Conservation (phyloP, 2,797 vertebrate species). For the Euthynnus affinis region DNA sequence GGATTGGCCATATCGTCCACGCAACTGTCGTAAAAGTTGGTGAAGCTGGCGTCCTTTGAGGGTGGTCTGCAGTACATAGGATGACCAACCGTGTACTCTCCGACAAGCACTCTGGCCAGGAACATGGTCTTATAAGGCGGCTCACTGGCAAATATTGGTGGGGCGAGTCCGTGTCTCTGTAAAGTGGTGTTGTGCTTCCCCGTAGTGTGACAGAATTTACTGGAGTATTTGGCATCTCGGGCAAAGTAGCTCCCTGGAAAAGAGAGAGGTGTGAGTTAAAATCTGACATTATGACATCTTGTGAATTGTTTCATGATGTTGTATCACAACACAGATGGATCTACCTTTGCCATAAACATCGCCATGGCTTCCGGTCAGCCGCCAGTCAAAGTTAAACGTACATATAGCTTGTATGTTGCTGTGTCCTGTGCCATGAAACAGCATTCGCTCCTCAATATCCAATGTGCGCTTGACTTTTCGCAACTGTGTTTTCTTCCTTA, state of each 20-base stretch:
- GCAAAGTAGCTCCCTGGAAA: conserved; percentile 97
- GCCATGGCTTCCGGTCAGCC: conserved; percentile 95
- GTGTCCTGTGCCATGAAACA: conserved; percentile 96
- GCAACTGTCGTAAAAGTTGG: conserved; percentile 97
- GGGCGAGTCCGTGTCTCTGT: conserved; percentile 91
- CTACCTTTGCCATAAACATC: conserved; percentile 97
- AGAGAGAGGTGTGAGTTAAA: conserved; percentile 1
- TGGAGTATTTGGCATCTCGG: conserved; percentile 94
- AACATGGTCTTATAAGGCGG: conserved; percentile 94
- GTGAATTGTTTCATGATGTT: conserved; percentile 13
- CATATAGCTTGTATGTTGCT: conserved; percentile 98
- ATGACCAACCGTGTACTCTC: conserved; percentile 93
- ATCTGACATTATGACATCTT: not conserved
- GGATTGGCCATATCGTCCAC: conserved; percentile 96
- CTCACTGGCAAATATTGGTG: conserved; percentile 88
- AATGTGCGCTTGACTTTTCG: conserved; percentile 92
- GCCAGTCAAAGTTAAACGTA: conserved; percentile 98
- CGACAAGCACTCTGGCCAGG: conserved; percentile 94
- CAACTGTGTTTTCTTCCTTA: conserved; percentile 95
- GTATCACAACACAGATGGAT: conserved; percentile 27
- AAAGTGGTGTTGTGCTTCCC: conserved; percentile 91
- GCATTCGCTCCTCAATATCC: conserved; percentile 94
- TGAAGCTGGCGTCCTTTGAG: conserved; percentile 94
- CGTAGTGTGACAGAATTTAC: conserved; percentile 95
- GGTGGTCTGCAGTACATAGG: conserved; percentile 94